Conservation (phyloP, 2,113 vertebrate genomes). For the Pelecanoides urinatrix region DNA sequence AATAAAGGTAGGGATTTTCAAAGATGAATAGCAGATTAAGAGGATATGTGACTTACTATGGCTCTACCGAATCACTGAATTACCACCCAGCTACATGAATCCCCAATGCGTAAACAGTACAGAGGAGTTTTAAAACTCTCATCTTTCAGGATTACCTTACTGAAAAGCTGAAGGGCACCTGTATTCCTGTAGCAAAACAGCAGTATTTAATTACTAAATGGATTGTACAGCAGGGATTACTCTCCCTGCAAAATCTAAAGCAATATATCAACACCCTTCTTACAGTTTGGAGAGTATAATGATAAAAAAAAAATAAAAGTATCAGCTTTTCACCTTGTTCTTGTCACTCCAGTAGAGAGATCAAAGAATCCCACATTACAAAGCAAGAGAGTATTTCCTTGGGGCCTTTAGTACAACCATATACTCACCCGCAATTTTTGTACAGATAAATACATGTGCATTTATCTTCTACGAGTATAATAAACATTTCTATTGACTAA, state of each 20-base stretch:
- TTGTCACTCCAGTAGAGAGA: neutral
- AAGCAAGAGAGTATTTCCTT: neutral
- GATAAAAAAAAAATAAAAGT: no score
- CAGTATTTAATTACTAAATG: neutral
- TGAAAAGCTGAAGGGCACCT: neutral
- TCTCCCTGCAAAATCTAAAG: neutral
- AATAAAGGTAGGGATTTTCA: neutral
- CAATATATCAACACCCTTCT: neutral
- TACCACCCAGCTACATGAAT: neutral
- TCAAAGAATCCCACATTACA: neutral
- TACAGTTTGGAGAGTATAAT: neutral
- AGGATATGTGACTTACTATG: neutral
- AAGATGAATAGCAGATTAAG: neutral
- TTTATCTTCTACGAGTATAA: neutral
- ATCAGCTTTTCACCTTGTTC: neutral
- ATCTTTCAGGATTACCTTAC: neutral
- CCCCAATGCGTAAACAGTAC: neutral
- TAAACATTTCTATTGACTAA: neutral
- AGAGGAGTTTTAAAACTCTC: neutral
- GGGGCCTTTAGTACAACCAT: neutral
- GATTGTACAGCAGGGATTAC: neutral
- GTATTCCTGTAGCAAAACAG: neutral
- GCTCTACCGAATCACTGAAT: neutral
- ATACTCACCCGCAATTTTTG: neutral
- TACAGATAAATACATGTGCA: fast-evolving